These are phyloP conservation scores for Seriola aureovittata DNA, from an alignment of 2,113 vertebrate species.

Conservation along the genomic window DNA sequence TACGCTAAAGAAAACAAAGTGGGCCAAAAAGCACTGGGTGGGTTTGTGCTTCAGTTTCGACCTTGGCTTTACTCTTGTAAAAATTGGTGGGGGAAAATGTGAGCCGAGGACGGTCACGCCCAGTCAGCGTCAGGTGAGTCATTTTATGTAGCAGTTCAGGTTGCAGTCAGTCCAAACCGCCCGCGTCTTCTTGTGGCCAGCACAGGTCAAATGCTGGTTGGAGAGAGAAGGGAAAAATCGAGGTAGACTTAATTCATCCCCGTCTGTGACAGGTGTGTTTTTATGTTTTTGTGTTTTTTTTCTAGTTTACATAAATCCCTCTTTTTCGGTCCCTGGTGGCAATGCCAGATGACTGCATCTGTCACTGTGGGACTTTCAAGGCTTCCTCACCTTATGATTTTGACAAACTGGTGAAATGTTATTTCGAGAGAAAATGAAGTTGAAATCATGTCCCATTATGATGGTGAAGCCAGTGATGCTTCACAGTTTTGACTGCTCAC, in stretches of 20 bases:
- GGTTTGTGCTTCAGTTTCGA: conserved; percentile 72
- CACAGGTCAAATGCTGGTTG: conserved; percentile 68
- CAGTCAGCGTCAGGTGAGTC: conserved; percentile 83
- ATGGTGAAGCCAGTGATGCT: not conserved
- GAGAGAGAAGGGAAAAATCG: conserved; percentile 63
- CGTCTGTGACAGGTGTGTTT: conserved; percentile 70
- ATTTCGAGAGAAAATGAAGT: conserved; percentile 49
- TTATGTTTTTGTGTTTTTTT: conserved; percentile 45
- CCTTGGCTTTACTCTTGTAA: conserved; percentile 66
- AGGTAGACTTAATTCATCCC: conserved; percentile 65
- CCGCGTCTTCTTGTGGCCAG: conserved; percentile 61
- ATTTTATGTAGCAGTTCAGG: conserved; percentile 81
- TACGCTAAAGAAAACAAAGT: conserved; percentile 73
- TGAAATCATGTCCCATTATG: conserved; percentile 33
- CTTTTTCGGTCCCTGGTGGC: conserved; percentile 45
- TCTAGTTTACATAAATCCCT: conserved; percentile 59
- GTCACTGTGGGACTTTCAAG: conserved; percentile 55
- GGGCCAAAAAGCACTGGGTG: conserved; percentile 62
- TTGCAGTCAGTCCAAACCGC: conserved; percentile 76
- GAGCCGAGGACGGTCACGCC: conserved; percentile 75
- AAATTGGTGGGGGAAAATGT: conserved; percentile 76
- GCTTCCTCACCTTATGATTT: conserved; percentile 30
- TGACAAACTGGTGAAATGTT: conserved; percentile 54
- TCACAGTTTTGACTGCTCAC: conserved; percentile 14
- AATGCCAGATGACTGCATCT: conserved; percentile 66